A percentile compares a stretch with the other conserved stretches of the same genome.
Evolutionary conservation across 2,113 vertebrate genomes (phyloP).

Genomic region (Pagrus major): DNA sequence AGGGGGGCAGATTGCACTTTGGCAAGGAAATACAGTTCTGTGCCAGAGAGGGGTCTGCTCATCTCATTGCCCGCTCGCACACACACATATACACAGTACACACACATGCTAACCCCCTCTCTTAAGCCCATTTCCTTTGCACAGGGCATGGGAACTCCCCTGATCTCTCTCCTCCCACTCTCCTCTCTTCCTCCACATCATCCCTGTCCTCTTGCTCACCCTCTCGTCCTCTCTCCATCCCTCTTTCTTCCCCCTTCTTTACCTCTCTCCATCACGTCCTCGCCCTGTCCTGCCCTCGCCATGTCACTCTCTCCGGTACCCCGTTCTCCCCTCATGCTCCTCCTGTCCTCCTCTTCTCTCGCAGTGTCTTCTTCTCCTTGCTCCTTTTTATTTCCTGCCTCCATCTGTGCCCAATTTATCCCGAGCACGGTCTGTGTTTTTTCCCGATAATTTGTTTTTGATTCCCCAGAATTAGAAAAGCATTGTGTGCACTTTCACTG

Average conservation of each 20-base stretch:
- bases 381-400: constrained; percentile 82
- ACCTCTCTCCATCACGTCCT: constrained; percentile 60
- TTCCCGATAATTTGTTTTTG: constrained; percentile 95
- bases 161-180: constrained; percentile 76
- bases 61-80: constrained; percentile 78
- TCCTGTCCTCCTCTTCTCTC: constrained; percentile 42
- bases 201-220: constrained; percentile 76
- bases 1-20: constrained; percentile 63
- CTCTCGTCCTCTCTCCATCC: constrained; percentile 50
- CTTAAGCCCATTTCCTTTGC: constrained; percentile 84
- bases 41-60: constrained; percentile 81
- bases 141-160: constrained; percentile 87
- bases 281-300: constrained; percentile 63
- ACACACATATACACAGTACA: constrained; percentile 37
- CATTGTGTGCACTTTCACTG: constrained; percentile 87
- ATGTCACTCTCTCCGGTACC: constrained; percentile 62
- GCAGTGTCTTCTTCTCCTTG: constrained; percentile 68
- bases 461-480: constrained; percentile 96
- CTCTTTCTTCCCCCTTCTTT: constrained; percentile 37
- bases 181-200: constrained; percentile 75
- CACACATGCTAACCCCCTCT: constrained; percentile 71
- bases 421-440: constrained; percentile 86
- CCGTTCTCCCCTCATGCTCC: constrained; percentile 22
- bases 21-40: constrained; percentile 68
- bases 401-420: constrained; percentile 98